phyloP scores from a whole-genome alignment of 2,797 vertebrate species.

The Poecilia picta region DNA sequence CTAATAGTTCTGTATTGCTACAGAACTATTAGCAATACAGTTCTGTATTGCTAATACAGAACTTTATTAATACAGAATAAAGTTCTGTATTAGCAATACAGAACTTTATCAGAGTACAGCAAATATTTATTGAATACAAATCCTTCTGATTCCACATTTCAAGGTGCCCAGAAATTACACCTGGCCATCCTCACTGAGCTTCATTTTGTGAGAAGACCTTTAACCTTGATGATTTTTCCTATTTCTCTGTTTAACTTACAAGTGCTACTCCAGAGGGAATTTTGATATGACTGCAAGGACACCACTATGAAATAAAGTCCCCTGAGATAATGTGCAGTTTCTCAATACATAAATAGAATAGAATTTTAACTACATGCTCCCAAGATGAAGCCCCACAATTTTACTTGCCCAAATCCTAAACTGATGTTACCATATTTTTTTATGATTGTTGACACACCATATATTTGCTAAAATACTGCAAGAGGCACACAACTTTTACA shows the following conservation, averaged over 20 bases:
- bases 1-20: too few relatives aligned
- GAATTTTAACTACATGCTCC: not conserved
- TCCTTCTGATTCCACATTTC: not conserved
- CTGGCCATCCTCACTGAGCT: too few relatives aligned
- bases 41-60: too few relatives aligned
- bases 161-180: not conserved
- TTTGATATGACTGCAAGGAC: not conserved
- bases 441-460: not conserved
- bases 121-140: not conserved
- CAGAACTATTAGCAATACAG: too few relatives aligned
- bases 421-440: not conserved
- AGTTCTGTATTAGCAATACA: not conserved
- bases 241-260: not conserved
- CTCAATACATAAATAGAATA: not conserved
- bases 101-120: not conserved
- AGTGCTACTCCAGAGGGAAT: not conserved
- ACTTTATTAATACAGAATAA: too few relatives aligned
- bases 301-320: not conserved
- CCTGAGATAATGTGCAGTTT: not conserved
- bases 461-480: not conserved
- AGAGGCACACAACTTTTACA: not conserved
- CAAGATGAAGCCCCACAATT: not conserved
- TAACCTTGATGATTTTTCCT: not conserved
- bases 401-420: not conserved
- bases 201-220: not conserved